Conservation (phyloP, 1,140 invertebrate species). For the Euglossa dilemma region DNA sequence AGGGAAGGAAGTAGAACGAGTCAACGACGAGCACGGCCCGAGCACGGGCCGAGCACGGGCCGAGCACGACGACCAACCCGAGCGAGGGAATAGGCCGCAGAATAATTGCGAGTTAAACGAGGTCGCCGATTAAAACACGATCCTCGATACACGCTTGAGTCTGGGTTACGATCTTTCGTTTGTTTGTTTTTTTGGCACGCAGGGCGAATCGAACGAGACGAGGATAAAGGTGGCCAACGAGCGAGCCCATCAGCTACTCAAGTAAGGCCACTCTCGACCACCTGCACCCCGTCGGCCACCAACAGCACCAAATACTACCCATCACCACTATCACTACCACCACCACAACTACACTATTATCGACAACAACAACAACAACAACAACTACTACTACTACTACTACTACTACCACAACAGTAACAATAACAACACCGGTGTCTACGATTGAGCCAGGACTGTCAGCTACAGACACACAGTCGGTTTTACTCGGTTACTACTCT, state of each 20-base stretch:
- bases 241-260: constrained; percentile 90
- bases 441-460: constrained; percentile 35
- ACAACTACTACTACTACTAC: neutral
- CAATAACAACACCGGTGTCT: constrained; percentile 31
- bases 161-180: constrained; percentile 63
- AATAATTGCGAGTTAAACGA: neutral
- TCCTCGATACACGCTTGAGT: constrained; percentile 15
- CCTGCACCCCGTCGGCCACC: constrained; percentile 59
- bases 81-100: neutral
- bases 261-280: constrained; percentile 78
- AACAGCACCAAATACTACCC: constrained; percentile 50
- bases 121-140: constrained; percentile 31
- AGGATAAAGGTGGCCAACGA: constrained; percentile 92
- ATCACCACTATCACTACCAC: constrained; percentile 19
- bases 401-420: neutral
- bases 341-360: neutral
- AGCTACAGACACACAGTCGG: constrained; percentile 33
- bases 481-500: constrained; percentile 11
- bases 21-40: neutral
- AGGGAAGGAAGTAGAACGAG: neutral
- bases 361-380: constrained; percentile 32
- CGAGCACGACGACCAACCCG: neutral
- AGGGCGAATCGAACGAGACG: constrained; percentile 91
- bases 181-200: constrained; percentile 77
- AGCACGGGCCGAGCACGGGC: no score